phyloP scores from a whole-genome alignment of 2,888 invertebrate genomes.

The Parnassius apollo region DNA sequence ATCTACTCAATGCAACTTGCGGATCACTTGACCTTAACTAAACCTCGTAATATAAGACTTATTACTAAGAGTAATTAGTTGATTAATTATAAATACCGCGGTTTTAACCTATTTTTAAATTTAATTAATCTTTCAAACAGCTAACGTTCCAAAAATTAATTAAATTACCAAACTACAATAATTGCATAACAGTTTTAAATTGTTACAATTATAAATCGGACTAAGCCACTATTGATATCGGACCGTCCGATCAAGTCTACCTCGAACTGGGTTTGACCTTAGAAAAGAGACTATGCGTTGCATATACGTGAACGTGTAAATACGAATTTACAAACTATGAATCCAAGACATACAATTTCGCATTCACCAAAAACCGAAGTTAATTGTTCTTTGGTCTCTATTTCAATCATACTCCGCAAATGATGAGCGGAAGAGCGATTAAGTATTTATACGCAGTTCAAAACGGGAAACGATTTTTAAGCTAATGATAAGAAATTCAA shows the following conservation, averaged over 20 bases:
- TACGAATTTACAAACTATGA: constrained; percentile 18
- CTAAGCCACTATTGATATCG: constrained; percentile 9
- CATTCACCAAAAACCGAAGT: constrained; percentile 18
- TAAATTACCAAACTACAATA: not conserved
- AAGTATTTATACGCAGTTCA: not conserved
- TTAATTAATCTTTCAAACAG: no score
- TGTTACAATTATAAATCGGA: constrained; percentile 12
- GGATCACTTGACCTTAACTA: constrained; percentile 14
- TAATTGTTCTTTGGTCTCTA: constrained; percentile 13
- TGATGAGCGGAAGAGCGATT: constrained; percentile 3
- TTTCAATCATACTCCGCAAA: constrained; percentile 12
- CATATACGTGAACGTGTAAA: constrained; percentile 29
- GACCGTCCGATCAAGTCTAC: constrained; percentile 28
- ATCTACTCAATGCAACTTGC: constrained; percentile 4
- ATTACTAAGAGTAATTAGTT: not conserved
- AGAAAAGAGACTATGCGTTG: constrained; percentile 31
- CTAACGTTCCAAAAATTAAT: no score
- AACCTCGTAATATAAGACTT: constrained; percentile 6
- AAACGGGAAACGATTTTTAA: constrained; percentile 1
- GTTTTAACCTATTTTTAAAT: no score
- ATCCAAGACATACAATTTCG: constrained; percentile 3
- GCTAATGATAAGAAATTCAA: not conserved
- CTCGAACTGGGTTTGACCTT: constrained; percentile 33
- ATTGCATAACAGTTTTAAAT: not conserved
- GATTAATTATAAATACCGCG: constrained; percentile 1